These are phyloP conservation scores for Chymomyza fuscimana DNA, from an alignment of 2,888 invertebrate species.

Conservation along the genomic window DNA sequence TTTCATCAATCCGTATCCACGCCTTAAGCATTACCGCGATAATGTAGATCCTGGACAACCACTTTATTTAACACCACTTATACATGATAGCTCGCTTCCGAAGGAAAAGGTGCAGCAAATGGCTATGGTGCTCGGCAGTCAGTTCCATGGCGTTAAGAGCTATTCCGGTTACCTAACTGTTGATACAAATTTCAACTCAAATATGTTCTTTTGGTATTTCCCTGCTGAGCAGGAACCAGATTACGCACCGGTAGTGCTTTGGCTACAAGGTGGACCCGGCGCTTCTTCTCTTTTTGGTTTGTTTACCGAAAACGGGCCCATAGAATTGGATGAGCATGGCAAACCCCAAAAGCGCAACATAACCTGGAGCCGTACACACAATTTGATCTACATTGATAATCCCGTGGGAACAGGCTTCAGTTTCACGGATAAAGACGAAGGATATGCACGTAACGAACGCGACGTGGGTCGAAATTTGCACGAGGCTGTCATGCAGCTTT, in stretches of 20 bases:
- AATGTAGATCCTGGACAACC: slow-evolving; percentile 80
- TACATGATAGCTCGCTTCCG: slow-evolving; percentile 73
- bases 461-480: slow-evolving; percentile 91
- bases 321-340: slow-evolving; percentile 80
- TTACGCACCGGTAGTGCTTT: slow-evolving; percentile 87
- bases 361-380: slow-evolving; percentile 88
- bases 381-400: slow-evolving; percentile 94
- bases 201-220: slow-evolving; percentile 96
- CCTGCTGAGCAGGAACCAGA: slow-evolving; percentile 83
- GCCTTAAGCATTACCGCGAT: slow-evolving; percentile 66
- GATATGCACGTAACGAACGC: slow-evolving; percentile 89
- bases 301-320: slow-evolving; percentile 92
- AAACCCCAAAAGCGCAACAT: slow-evolving; percentile 83
- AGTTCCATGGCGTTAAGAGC: slow-evolving; percentile 80
- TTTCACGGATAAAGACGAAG: slow-evolving; percentile 88
- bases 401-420: slow-evolving; percentile 96
- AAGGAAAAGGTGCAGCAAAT: slow-evolving; percentile 79
- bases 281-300: slow-evolving; percentile 89
- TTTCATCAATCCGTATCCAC: slow-evolving; percentile 79
- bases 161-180: slow-evolving; percentile 89
- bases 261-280: slow-evolving; percentile 94
- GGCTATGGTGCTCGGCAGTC: slow-evolving; percentile 73
- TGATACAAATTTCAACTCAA: slow-evolving; percentile 87
- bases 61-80: slow-evolving; percentile 75
- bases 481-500: slow-evolving; percentile 89